Conservation (phyloP, 2,888 invertebrate genomes). For the Chrysodeixis includens region DNA sequence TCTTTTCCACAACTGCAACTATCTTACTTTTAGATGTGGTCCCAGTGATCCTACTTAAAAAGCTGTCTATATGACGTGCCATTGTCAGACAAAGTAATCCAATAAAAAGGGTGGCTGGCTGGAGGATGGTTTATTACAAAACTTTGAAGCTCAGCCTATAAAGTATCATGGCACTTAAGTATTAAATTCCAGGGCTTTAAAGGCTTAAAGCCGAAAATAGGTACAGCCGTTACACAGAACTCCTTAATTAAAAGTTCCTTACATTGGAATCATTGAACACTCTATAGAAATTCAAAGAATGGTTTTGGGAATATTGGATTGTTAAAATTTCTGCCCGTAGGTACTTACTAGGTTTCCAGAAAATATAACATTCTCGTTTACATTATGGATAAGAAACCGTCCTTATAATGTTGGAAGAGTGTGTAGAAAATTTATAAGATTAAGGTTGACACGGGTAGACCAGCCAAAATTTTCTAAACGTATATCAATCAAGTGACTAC, state of each 20-base stretch:
- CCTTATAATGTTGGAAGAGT: too few relatives aligned
- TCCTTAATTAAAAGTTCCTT: not conserved
- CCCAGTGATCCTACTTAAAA: not conserved
- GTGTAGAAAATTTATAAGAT: not conserved
- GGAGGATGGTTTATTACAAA: not conserved
- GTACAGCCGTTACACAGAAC: not conserved
- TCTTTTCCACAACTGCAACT: too few relatives aligned
- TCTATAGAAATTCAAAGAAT: too few relatives aligned
- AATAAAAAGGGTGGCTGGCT: not conserved
- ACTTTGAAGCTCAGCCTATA: not conserved
- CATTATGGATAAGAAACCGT: not conserved
- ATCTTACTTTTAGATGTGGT: too few relatives aligned
- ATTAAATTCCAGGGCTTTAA: slow-evolving; percentile 4
- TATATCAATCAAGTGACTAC: not conserved
- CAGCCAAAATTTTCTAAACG: not conserved
- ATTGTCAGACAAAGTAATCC: not conserved
- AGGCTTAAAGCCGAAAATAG: not conserved
- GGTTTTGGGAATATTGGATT: too few relatives aligned
- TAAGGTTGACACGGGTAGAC: not conserved
- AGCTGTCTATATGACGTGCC: not conserved
- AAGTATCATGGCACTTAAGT: slow-evolving; percentile 1
- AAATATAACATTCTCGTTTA: not conserved
- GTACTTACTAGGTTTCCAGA: not conserved
- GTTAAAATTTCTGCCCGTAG: too few relatives aligned
- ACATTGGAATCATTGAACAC: not conserved